Evolutionary conservation across 2,888 invertebrate genomes (phyloP).

Genomic region (Seira ritae): DNA sequence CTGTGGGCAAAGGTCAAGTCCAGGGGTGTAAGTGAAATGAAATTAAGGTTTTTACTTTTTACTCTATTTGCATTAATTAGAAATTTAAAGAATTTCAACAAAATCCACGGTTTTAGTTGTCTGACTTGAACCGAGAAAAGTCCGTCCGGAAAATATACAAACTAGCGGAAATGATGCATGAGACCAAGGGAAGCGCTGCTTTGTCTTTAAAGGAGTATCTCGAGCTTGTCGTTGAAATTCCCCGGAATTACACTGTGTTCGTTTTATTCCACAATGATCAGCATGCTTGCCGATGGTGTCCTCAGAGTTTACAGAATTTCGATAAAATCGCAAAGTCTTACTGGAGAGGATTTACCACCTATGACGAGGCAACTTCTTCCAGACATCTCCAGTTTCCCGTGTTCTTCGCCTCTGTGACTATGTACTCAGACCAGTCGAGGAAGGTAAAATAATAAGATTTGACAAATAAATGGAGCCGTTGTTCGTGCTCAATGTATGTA

Average conservation of each 20-base stretch:
- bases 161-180: slow-evolving; percentile 19
- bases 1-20: no score
- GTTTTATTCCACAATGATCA: slow-evolving; percentile 37
- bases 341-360: neutral
- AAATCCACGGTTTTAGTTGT: no score
- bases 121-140: no score
- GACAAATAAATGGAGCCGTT: no score
- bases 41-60: no score
- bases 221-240: slow-evolving; percentile 26
- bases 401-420: slow-evolving; percentile 32
- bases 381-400: slow-evolving; percentile 11
- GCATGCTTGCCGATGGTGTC: slow-evolving; percentile 8
- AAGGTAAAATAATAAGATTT: slow-evolving; percentile 22
- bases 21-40: no score
- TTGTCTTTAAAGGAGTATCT: slow-evolving; percentile 24
- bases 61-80: no score
- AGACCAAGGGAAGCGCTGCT: neutral
- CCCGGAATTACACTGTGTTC: slow-evolving; percentile 36
- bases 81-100: no score
- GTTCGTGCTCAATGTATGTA: no score
- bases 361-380: neutral
- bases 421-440: slow-evolving; percentile 8
- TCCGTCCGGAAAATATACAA: slow-evolving; percentile 18
- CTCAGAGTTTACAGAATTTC: neutral
- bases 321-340: slow-evolving; percentile 27